A percentile compares a stretch with the other conserved stretches of the same genome.
Conservation (phyloP, 2,888 invertebrate genomes). For the Cosmopolites sordidus region DNA sequence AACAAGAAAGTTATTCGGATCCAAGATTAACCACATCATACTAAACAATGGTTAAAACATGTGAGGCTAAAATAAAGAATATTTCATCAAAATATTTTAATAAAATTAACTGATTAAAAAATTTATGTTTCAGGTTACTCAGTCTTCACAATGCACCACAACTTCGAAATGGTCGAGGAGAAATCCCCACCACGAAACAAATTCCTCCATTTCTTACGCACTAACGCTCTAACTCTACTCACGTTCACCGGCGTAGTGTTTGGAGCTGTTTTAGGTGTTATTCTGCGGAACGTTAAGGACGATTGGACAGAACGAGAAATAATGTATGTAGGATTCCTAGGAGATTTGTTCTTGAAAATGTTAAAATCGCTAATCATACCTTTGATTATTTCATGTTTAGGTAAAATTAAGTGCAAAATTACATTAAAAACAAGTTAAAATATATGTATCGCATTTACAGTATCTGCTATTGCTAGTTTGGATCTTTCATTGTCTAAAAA, state of each 20-base stretch:
- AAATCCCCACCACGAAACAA: conserved; percentile 30
- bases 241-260: conserved; percentile 56
- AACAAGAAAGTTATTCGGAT: too few relatives aligned
- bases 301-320: conserved; percentile 57
- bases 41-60: too few relatives aligned
- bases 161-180: conserved; percentile 19
- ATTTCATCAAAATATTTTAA: too few relatives aligned
- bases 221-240: conserved; percentile 55
- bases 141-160: conserved; percentile 16
- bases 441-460: conserved; percentile 38
- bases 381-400: conserved; percentile 58
- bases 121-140: background rate
- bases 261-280: conserved; percentile 48
- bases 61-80: too few relatives aligned
- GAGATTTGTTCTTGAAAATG: conserved; percentile 67
- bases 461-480: conserved; percentile 65
- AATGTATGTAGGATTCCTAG: conserved; percentile 64
- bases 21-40: too few relatives aligned
- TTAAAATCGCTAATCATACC: conserved; percentile 71
- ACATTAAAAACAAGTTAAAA: background rate
- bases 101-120: too few relatives aligned
- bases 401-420: too few relatives aligned
- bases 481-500: conserved; percentile 63
- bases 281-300: conserved; percentile 29
- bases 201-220: conserved; percentile 39